phyloP scores from a whole-genome alignment of 2,888 invertebrate genomes.

The Cistogaster globosa region DNA sequence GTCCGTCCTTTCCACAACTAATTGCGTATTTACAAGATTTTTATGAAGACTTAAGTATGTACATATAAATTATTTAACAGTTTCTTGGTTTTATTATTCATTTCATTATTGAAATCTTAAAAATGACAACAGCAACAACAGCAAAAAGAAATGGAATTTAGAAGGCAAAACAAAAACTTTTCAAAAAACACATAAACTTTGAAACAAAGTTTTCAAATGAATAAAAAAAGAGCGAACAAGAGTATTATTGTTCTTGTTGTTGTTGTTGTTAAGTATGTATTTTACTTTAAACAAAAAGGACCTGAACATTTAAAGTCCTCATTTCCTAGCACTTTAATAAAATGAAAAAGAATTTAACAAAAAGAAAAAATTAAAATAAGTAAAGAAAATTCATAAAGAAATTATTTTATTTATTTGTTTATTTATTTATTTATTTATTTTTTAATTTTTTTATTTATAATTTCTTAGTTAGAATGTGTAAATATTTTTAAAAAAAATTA shows the following conservation, averaged over 20 bases:
- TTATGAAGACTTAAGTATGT: slow-evolving; percentile 87
- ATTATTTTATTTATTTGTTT: too few species aligned
- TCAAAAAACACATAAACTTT: slow-evolving; percentile 12
- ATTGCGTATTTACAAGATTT: slow-evolving; percentile 87
- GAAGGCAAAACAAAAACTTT: too few species aligned
- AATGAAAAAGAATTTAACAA: slow-evolving; percentile 1
- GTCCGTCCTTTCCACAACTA: slow-evolving; percentile 87
- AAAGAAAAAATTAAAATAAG: background rate
- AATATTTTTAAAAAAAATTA: slow-evolving; percentile 51
- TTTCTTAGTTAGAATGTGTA: slow-evolving; percentile 65
- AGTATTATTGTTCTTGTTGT: slow-evolving; percentile 5
- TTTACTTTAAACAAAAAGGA: slow-evolving; percentile 23
- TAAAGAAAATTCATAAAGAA: too few species aligned
- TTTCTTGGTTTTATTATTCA: background rate
- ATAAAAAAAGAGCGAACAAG: background rate
- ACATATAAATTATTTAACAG: slow-evolving; percentile 83
- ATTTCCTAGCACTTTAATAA: slow-evolving; percentile 36
- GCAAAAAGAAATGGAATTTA: background rate
- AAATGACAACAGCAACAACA: slow-evolving; percentile 36
- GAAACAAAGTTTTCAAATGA: slow-evolving; percentile 33
- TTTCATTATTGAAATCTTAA: slow-evolving; percentile 14
- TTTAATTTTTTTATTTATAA: background rate
- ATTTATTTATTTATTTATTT: too few species aligned
- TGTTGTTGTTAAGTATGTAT: background rate
- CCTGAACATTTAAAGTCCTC: slow-evolving; percentile 55